Conservation (phyloP, 1,140 invertebrate genomes). For the Drosophila melanogaster region DNA sequence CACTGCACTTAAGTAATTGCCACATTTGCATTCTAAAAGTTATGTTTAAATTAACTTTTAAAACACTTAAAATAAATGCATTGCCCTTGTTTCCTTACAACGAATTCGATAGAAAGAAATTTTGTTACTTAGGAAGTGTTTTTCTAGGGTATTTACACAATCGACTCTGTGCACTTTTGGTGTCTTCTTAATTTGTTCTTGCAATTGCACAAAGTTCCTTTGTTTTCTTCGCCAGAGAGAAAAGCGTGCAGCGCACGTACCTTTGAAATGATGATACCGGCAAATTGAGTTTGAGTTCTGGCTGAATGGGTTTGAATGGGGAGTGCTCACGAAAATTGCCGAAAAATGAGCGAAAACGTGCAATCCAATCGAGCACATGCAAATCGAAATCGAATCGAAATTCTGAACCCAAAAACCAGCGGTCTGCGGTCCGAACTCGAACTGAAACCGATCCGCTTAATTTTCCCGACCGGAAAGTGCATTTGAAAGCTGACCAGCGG, state of each 20-base stretch:
- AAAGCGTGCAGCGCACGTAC: conserved; percentile 77
- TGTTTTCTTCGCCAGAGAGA: conserved; percentile 4
- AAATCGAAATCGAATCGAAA: conserved; percentile 62
- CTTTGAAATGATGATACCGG: conserved; percentile 37
- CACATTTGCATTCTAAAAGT: too few species aligned
- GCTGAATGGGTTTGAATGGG: conserved; percentile 41
- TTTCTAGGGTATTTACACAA: conserved; percentile 5
- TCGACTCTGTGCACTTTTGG: not conserved
- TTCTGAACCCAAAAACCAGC: conserved; percentile 3
- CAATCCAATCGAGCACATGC: conserved; percentile 34
- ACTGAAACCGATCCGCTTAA: conserved; percentile 73
- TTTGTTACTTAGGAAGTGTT: not conserved
- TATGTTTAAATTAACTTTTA: too few species aligned
- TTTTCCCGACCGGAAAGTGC: conserved; percentile 60
- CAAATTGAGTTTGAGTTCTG: conserved; percentile 56
- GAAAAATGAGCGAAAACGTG: conserved; percentile 45
- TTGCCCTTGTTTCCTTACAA: too few species aligned
- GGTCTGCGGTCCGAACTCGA: not conserved
- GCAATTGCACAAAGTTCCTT: conserved; percentile 48
- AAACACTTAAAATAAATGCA: too few species aligned
- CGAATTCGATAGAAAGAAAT: too few species aligned
- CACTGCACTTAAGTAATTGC: too few species aligned
- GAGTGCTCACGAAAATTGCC: conserved; percentile 55
- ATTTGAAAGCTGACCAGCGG: conserved; percentile 54
- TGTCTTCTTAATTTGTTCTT: conserved; percentile 9